Evolutionary conservation across 2,113 vertebrate species (phyloP), one percentile per base, ranked within the genome.

Genomic region (Periophthalmus modestus): DNA sequence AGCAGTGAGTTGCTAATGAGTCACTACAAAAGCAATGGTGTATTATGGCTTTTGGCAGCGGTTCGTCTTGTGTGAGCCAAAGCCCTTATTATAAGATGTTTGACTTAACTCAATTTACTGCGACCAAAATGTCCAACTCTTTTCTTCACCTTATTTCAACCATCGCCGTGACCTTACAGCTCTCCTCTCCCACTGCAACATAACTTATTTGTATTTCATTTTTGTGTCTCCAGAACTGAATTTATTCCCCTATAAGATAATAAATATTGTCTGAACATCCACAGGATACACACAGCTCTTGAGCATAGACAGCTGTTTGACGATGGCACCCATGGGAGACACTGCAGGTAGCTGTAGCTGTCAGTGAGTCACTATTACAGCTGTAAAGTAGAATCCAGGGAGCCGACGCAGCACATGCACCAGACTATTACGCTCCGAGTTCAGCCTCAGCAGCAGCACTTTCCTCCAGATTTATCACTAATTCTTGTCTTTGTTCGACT

Each of bases 261-360:
- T 70, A 67, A 36, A 33, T 39, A 57, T 23, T 28, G n/a, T 34
- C 18, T 47, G 5, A 14, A 57, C 57, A 61, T 36, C 33, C 52
- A 59, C 68, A 58, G 71, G 36, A 76, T 33, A 48, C 58, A 75
- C 62, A 50, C 47, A 47, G 12, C 12, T 61, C 66, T 74, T 50
- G n/a, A 75, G 62, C 67, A 70, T 54, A 77, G 81, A 73, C 78
- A 81, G 75, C 67, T 83, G 82, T 78, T 76, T 82, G 78, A 77
- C 80, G 79, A 71, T 39, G 63, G 67, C 61, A 72, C 81, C 80
- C 78, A 66, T 21, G 58, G 74, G 74, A 66, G 72, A 59, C 18
- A 65, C 66, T 82, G 19, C 82, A 87, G 81, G 82, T 85, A 82
- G 69, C 77, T 57, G 68, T 63, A 70, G 70, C 79, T 84, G 82